These are phyloP conservation scores for Hofmannophila pseudospretella DNA, from an alignment of 2,888 invertebrate species.

Conservation along the genomic window DNA sequence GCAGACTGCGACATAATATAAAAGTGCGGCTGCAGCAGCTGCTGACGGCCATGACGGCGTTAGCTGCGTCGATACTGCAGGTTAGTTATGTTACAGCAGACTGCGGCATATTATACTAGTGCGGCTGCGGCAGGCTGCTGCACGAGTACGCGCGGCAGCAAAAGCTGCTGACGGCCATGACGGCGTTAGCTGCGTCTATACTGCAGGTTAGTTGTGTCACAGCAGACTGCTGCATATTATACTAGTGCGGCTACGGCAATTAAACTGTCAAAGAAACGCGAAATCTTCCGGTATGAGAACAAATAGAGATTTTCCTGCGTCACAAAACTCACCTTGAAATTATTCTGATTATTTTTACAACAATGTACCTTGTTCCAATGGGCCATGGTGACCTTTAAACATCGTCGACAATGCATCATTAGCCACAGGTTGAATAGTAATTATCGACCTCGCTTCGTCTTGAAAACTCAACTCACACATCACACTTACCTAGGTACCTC, in stretches of 20 bases:
- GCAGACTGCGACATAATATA: conserved; percentile 67
- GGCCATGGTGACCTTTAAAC: background rate
- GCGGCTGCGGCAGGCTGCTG: conserved; percentile 78
- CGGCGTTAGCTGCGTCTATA: conserved; percentile 75
- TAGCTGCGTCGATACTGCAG: conserved; percentile 77
- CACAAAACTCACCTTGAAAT: no score
- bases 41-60: conserved; percentile 74
- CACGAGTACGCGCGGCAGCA: conserved; percentile 74
- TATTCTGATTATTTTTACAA: no score
- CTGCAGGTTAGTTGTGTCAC: conserved; percentile 71
- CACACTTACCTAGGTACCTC: no score
- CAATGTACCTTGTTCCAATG: background rate
- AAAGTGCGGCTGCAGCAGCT: conserved; percentile 79
- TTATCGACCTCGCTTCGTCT: conserved; percentile 8
- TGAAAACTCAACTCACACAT: conserved; percentile 1
- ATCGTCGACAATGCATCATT: conserved; percentile 7
- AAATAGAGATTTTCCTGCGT: no score
- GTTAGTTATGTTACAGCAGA: conserved; percentile 39
- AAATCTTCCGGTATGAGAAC: no score
- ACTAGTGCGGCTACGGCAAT: conserved; percentile 79
- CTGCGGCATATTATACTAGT: conserved; percentile 57
- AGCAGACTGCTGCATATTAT: conserved; percentile 63
- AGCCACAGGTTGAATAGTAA: conserved; percentile 7
- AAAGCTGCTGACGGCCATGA: conserved; percentile 72
- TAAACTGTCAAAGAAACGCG: no score